Evolutionary conservation across 64 coral and sea anemone genomes (phyloP).

Genomic region (Actinia tenebrosa): DNA sequence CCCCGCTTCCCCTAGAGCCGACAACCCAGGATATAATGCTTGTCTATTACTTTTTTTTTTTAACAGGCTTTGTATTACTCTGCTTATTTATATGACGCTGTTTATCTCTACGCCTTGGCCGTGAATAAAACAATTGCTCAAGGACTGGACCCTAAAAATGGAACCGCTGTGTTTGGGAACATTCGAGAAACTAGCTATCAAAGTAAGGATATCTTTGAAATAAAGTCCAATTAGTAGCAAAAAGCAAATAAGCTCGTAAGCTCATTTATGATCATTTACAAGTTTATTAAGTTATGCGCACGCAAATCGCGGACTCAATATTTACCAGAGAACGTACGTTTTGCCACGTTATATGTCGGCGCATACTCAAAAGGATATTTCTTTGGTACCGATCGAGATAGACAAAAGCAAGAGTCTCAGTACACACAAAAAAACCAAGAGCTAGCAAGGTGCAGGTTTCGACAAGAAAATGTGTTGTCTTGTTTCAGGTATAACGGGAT

Average conservation of each 20-base stretch:
- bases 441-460: no score
- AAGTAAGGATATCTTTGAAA: conserved; percentile 19
- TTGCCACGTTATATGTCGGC: no score
- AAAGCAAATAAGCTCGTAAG: no score
- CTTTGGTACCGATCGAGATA: no score
- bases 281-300: no score
- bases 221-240: no score
- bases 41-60: neutral
- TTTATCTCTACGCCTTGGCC: conserved; percentile 41
- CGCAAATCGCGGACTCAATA: no score
- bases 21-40: neutral
- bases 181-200: conserved; percentile 25
- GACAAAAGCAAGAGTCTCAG: no score
- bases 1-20: neutral
- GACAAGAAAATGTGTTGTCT: neutral
- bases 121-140: conserved; percentile 40
- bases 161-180: conserved; percentile 23
- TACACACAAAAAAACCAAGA: no score
- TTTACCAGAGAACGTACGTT: no score
- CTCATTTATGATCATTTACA: no score
- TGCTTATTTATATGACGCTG: conserved; percentile 41
- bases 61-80: conserved; percentile 26
- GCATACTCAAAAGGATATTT: no score
- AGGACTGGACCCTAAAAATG: conserved; percentile 14
- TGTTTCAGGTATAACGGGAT: conserved; percentile 31